Percentiles rank a stretch among this genome's conserved stretches.
Evolutionary conservation across 1,140 invertebrate species (phyloP).

Genomic region (Pseudachorutes palmiensis): DNA sequence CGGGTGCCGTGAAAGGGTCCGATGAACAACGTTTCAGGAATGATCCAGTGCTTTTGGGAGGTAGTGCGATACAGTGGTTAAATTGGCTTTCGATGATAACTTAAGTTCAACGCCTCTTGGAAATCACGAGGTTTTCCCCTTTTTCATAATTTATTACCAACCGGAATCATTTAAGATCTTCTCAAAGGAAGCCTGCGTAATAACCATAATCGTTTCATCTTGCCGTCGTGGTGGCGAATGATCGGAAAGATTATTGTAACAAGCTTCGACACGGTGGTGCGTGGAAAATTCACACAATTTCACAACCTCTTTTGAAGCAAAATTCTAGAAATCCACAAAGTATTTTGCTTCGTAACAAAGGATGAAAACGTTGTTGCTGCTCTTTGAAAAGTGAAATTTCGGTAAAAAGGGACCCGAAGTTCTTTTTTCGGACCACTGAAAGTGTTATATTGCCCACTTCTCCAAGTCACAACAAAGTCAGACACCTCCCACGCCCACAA

Average conservation of each 20-base stretch:
- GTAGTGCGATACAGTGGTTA: slow-evolving; percentile 8
- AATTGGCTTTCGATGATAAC: neutral
- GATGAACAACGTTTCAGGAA: neutral
- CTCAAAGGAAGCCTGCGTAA: neutral
- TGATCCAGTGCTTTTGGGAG: neutral
- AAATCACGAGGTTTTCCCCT: neutral
- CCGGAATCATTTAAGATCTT: slow-evolving; percentile 2
- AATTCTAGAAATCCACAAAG: too few species aligned
- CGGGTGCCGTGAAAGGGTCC: neutral
- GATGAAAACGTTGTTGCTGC: too few species aligned
- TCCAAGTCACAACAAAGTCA: slow-evolving; percentile 9
- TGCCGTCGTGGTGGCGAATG: too few species aligned
- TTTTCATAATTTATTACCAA: neutral
- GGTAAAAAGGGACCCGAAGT: too few species aligned
- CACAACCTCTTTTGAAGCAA: too few species aligned
- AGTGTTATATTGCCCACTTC: neutral
- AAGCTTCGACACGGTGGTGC: too few species aligned
- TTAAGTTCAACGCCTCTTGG: slow-evolving; percentile 3
- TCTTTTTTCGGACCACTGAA: neutral
- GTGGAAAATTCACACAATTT: too few species aligned
- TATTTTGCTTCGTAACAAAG: too few species aligned
- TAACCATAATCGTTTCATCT: too few species aligned
- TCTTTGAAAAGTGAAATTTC: too few species aligned
- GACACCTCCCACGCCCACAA: neutral
- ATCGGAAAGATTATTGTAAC: too few species aligned